phyloP scores from a whole-genome alignment of 1,140 invertebrate genomes.

The Trypoxylus dichotomus region DNA sequence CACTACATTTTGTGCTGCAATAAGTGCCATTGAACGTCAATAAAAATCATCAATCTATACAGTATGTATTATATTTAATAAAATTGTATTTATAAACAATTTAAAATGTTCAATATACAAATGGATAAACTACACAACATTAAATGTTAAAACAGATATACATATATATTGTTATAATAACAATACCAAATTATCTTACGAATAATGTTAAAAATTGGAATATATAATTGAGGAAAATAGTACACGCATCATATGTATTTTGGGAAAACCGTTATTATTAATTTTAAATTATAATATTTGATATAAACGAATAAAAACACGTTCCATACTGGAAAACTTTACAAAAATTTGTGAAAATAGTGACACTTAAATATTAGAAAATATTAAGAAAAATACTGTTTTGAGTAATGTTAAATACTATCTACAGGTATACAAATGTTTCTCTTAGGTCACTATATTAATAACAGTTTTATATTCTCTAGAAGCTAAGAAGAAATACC shows the following conservation, averaged over 20 bases:
- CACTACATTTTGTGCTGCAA: too few relatives aligned
- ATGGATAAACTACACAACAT: not conserved
- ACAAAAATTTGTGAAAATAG: slow-evolving; percentile 14
- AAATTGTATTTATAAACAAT: slow-evolving; percentile 30
- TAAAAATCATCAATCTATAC: slow-evolving; percentile 1
- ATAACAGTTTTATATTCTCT: slow-evolving; percentile 44
- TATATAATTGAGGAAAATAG: not conserved
- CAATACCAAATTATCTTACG: not conserved
- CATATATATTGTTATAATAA: not conserved
- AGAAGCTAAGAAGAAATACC: slow-evolving; percentile 32
- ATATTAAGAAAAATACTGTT: slow-evolving; percentile 27
- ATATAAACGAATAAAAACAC: not conserved
- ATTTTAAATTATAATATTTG: not conserved
- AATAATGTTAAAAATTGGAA: not conserved
- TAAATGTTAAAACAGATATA: slow-evolving; percentile 6
- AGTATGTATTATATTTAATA: slow-evolving; percentile 28
- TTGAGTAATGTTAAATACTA: slow-evolving; percentile 25
- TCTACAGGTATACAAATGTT: slow-evolving; percentile 50
- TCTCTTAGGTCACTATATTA: slow-evolving; percentile 49
- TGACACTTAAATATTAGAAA: slow-evolving; percentile 20
- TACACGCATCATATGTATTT: not conserved
- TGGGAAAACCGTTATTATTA: not conserved
- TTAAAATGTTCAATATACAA: slow-evolving; percentile 25
- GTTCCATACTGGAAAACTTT: not conserved
- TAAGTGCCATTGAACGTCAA: not conserved